These are phyloP conservation scores for Urophycis tenuis DNA, from an alignment of 2,797 vertebrate genomes.

Conservation along the genomic window DNA sequence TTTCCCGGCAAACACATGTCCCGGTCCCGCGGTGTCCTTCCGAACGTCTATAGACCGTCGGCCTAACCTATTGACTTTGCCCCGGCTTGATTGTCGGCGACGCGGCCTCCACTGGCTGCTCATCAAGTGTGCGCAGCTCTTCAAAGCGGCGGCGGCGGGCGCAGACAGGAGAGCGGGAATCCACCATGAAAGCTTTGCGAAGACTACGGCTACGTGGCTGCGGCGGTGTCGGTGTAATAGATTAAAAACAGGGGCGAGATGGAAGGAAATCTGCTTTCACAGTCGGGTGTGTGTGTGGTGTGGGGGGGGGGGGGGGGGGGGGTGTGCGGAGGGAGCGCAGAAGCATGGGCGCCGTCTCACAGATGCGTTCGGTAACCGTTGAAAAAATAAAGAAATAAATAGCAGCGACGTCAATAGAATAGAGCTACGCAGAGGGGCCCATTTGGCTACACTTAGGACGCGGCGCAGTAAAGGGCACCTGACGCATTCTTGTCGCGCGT, in stretches of 20 bases:
- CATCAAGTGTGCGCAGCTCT: constrained; percentile 52
- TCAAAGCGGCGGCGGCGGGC: constrained; percentile 43
- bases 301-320: no score
- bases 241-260: constrained; percentile 2
- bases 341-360: not conserved
- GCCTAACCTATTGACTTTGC: constrained; percentile 44
- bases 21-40: not conserved
- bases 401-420: not conserved
- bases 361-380: not conserved
- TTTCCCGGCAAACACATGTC: not conserved
- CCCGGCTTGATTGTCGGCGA: constrained; percentile 51
- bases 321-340: not conserved
- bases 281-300: no score
- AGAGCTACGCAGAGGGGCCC: not conserved
- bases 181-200: constrained; percentile 35
- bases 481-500: not conserved
- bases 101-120: constrained; percentile 52
- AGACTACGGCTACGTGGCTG: no score
- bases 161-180: constrained; percentile 35
- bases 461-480: not conserved
- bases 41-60: not conserved
- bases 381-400: not conserved
- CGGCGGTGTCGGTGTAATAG: not conserved
- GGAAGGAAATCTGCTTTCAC: not conserved
- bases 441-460: not conserved